Evolutionary conservation across 2,888 invertebrate species (phyloP).

Genomic region (Erebia epiphron): DNA sequence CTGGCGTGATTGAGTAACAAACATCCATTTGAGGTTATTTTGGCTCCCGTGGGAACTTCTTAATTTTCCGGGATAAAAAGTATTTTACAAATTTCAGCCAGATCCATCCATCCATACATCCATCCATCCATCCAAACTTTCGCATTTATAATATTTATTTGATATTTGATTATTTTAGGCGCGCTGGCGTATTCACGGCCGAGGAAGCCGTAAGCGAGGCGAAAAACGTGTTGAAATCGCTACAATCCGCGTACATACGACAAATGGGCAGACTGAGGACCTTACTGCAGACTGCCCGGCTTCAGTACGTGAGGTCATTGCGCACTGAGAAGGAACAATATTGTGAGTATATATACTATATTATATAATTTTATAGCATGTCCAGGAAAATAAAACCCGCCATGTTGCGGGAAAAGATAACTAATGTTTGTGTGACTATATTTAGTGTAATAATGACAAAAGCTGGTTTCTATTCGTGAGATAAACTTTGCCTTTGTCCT

Average conservation of each 20-base stretch:
- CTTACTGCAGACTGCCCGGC: conserved; percentile 86
- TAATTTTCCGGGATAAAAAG: too few species aligned
- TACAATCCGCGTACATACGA: conserved; percentile 92
- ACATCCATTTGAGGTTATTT: too few species aligned
- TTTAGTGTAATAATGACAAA: not conserved
- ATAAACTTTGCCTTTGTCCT: too few species aligned
- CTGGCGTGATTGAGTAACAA: too few species aligned
- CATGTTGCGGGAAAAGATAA: too few species aligned
- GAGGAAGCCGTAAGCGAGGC: conserved; percentile 93
- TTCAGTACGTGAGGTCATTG: conserved; percentile 87
- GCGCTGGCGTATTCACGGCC: conserved; percentile 93
- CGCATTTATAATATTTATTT: not conserved
- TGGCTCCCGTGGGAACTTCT: too few species aligned
- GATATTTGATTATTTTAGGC: conserved; percentile 83
- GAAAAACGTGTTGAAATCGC: conserved; percentile 87
- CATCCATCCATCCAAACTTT: too few species aligned
- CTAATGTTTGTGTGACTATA: too few species aligned
- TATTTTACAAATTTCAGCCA: too few species aligned
- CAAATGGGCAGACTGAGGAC: conserved; percentile 91
- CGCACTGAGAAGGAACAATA: conserved; percentile 91
- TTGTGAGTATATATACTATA: conserved; percentile 75
- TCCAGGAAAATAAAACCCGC: too few species aligned
- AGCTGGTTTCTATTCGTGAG: not conserved
- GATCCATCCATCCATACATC: too few species aligned
- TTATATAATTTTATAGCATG: not conserved